Evolutionary conservation across 2,797 vertebrate species (phyloP), one percentile per base, ranked within the genome.

Genomic region (Urophycis tenuis): DNA sequence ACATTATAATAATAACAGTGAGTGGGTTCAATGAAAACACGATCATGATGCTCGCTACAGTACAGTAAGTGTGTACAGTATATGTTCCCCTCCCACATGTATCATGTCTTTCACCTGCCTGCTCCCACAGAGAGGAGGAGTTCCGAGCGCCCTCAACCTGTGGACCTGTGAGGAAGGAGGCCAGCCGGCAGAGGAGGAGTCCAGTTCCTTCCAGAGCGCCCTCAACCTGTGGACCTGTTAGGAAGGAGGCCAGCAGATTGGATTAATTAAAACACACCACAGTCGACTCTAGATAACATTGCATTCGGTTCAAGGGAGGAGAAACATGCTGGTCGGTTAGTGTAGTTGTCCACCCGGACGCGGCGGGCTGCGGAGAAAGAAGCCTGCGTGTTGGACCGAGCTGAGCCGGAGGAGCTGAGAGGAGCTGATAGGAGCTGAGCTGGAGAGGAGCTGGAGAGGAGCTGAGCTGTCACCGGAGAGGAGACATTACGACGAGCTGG

Each of bases 151-250:
- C 6, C 87, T 87, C 88, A 90, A 91, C 89, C 88, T 89, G 89
- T 88, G 69, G 87, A 91, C 90, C 87, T 90, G 88, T 81, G 81
- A 78, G 78, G 31, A 34, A 77, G 82, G 32, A 53, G 49, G 49
- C 87, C 71, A 32, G 6, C 80, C 85, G 89, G 88, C 90, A 89
- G 89, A 82, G 86, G 84, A 81, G 53, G 53, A n/a, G 22, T n/a
- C n/a, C n/a, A 90, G 90, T 87, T n/a, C 81, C 84, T n/a, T n/a
- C n/a, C n/a, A n/a, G 78, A 79, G 73, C 70, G 19, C 73, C 6
- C 87, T 87, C 88, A 90, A 91, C 89, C 88, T 89, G 89, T 88
- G 69, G 87, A 91, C 90, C 87, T 90, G 88, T 81, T 80, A 78
- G 78, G 31, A 34, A 77, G 12, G 53, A 60, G 83, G 88, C 71